phyloP scores from a whole-genome alignment of 2,888 invertebrate species.

The Lasioglossum lativentre region DNA sequence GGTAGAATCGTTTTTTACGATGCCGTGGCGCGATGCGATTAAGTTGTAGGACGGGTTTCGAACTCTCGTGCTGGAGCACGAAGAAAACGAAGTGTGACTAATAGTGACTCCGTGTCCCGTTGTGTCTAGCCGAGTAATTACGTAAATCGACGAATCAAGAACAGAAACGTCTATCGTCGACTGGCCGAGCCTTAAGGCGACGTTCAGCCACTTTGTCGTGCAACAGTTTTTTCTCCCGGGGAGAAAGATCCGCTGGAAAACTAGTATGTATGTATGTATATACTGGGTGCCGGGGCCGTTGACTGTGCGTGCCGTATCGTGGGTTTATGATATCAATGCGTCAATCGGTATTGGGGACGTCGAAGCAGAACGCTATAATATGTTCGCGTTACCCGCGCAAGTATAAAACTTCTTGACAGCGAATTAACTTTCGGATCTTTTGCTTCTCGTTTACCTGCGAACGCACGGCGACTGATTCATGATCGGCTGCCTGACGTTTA shows the following conservation, averaged over 20 bases:
- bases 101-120: not conserved
- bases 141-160: conserved; percentile 3
- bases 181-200: not conserved
- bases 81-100: conserved; percentile 21
- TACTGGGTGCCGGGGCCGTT: not conserved
- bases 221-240: not conserved
- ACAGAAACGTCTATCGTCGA: not conserved
- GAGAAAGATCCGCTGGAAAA: not conserved
- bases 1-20: not conserved
- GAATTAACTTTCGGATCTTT: not conserved
- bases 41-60: conserved; percentile 20
- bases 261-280: not conserved
- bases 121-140: not conserved
- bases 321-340: conserved; percentile 12
- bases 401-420: conserved; percentile 2
- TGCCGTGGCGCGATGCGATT: conserved; percentile 7
- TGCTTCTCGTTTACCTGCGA: not conserved
- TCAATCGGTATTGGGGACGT: conserved; percentile 16
- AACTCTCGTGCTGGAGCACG: not conserved
- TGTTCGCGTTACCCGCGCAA: not conserved
- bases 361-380: not conserved
- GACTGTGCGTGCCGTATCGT: conserved; percentile 18
- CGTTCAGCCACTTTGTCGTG: not conserved
- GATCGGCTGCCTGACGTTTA: not conserved
- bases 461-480: not conserved